Evolutionary conservation across 2,888 invertebrate species (phyloP), one percentile per base, ranked within the genome.

Genomic region (Amphipoea oculea): DNA sequence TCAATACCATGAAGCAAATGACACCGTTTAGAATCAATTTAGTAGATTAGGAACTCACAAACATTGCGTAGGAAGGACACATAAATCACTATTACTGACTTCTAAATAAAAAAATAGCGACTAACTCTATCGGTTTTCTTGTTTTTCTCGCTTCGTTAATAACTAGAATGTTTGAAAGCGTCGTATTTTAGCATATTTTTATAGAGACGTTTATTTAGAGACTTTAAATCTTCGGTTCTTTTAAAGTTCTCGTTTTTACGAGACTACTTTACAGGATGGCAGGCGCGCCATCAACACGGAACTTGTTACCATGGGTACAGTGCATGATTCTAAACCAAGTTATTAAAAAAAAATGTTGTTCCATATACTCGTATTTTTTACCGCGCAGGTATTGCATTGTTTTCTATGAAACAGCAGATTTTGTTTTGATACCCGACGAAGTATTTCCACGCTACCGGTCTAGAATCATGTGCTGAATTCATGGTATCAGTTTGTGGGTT

Each of bases 71-170:
- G 67, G 48, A 71, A 76, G 67, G 48, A 73, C n/a, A 68, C 79
- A 85, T 82, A 80, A 86, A 87, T 87, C 80, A 82, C 20, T 63
- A 72, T 40, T 20, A 42, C 51, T 62, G 82, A 82, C 65, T 72
- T 20, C 14, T 54, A 40, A 73, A 76, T 40, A 67, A 74, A 67
- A 74, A 85, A 66, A 76, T 84, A 74, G 36, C 82, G 7, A 72
- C 14, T 60, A 23, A 54, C 57, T 65, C 20, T 14, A 29, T 75
- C 20, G 45, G 29, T 23, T 69, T 40, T 81, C 57, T 68, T 73
- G 71, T 68, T 81, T 72, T 40, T 14, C 23, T 29, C 14, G 7
- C 68, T 69, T 20, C 48, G 1, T 45, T n/a, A 12, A 20, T 45
- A 40, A 42, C 63, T 79, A 29, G 9, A 80, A 65, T 63, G 60